A percentile compares a stretch with the other conserved stretches of the same genome.
These are phyloP conservation scores for Pachliopta kotzebuea DNA, from an alignment of 2,888 invertebrate species.

Conservation along the genomic window DNA sequence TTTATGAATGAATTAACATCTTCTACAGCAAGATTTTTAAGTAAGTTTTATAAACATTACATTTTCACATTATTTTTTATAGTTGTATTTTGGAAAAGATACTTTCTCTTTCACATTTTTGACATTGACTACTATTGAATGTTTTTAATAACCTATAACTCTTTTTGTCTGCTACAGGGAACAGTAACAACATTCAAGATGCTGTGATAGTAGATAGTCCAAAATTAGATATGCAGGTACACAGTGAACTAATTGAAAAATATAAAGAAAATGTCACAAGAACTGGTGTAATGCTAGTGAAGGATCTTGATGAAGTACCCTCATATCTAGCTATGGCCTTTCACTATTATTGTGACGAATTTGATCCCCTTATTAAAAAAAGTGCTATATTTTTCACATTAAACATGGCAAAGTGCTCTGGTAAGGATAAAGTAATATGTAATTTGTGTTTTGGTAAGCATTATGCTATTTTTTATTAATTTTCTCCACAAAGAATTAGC, in stretches of 20 bases:
- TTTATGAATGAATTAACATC: constrained; percentile 58
- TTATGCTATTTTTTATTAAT: neutral
- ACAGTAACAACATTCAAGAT: constrained; percentile 46
- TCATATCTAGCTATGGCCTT: constrained; percentile 71
- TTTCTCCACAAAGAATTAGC: no score
- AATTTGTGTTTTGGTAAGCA: neutral
- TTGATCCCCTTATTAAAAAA: constrained; percentile 63
- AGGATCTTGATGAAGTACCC: constrained; percentile 58
- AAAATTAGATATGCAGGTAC: constrained; percentile 49
- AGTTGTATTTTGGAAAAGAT: neutral
- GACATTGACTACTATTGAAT: neutral
- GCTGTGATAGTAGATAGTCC: constrained; percentile 53
- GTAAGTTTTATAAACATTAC: constrained; percentile 46
- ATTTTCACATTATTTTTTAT: no score
- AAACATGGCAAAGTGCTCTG: constrained; percentile 58
- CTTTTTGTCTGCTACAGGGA: constrained; percentile 47
- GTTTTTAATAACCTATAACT: neutral
- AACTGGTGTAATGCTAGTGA: constrained; percentile 65
- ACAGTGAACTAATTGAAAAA: constrained; percentile 55
- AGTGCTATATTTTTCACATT: constrained; percentile 73
- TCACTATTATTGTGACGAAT: constrained; percentile 75
- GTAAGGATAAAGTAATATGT: constrained; percentile 38
- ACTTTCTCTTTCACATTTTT: no score
- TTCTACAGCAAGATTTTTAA: constrained; percentile 60
- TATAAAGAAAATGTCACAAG: constrained; percentile 52